These are phyloP conservation scores for Acrocera orbiculus DNA, from an alignment of 2,888 invertebrate genomes.

Conservation along the genomic window DNA sequence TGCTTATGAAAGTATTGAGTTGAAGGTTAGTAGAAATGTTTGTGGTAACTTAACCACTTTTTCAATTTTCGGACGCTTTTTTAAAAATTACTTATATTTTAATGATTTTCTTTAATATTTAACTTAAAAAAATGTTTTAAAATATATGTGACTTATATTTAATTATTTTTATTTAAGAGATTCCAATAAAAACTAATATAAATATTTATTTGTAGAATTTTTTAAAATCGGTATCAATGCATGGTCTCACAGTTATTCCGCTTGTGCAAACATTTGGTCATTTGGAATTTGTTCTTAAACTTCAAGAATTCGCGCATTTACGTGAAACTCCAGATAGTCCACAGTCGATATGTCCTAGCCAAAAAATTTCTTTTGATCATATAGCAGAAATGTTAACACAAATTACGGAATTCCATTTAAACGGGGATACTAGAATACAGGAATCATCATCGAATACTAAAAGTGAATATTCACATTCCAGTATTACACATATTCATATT, in stretches of 20 bases:
- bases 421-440: slow-evolving; percentile 9
- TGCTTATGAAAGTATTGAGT: slow-evolving; percentile 32
- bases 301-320: slow-evolving; percentile 40
- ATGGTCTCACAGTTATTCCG: slow-evolving; percentile 51
- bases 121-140: neutral
- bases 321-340: slow-evolving; percentile 49
- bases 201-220: slow-evolving; percentile 30
- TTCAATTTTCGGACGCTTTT: no score
- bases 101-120: no score
- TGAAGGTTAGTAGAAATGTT: slow-evolving; percentile 23
- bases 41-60: slow-evolving; percentile 24
- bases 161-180: neutral
- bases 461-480: slow-evolving; percentile 13
- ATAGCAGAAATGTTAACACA: slow-evolving; percentile 53
- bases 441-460: slow-evolving; percentile 11
- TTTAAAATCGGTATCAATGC: slow-evolving; percentile 36
- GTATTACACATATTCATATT: slow-evolving; percentile 42
- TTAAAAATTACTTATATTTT: no score
- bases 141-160: neutral
- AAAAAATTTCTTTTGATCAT: slow-evolving; percentile 40
- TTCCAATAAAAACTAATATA: neutral
- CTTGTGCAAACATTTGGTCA: slow-evolving; percentile 63
- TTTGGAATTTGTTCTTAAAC: slow-evolving; percentile 53
- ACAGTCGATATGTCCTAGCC: slow-evolving; percentile 53
- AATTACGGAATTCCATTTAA: slow-evolving; percentile 33